phyloP scores from a whole-genome alignment of 1,140 invertebrate genomes.

The Trypoxylus dichotomus region DNA sequence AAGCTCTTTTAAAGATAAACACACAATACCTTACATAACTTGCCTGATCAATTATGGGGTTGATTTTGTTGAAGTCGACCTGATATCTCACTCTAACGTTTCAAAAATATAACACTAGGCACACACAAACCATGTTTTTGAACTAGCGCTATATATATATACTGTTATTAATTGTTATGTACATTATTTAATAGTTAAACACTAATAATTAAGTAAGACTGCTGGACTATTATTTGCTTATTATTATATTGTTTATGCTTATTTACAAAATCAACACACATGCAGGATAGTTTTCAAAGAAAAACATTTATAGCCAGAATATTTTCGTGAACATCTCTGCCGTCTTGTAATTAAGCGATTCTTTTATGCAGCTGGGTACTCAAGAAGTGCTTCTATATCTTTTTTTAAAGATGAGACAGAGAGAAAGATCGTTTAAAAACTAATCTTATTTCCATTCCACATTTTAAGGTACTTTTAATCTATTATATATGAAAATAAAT shows the following conservation, averaged over 20 bases:
- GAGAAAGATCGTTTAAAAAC: no score
- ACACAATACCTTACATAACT: not conserved
- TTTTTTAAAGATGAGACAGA: no score
- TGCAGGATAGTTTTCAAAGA: not conserved
- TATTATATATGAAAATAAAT: not conserved
- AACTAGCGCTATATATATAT: not conserved
- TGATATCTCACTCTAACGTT: not conserved
- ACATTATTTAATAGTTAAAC: not conserved
- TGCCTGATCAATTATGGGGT: not conserved
- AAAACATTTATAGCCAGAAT: not conserved
- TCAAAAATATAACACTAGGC: not conserved
- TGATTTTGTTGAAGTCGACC: not conserved
- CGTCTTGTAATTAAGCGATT: not conserved
- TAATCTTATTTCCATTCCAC: not conserved
- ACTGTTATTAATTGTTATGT: not conserved
- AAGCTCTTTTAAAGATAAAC: not conserved
- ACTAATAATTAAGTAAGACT: not conserved
- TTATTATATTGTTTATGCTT: not conserved
- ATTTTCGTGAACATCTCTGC: not conserved
- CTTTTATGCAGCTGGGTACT: not conserved
- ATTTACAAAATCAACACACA: not conserved
- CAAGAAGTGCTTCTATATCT: no score
- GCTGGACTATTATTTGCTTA: constrained; percentile 1
- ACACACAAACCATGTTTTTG: not conserved
- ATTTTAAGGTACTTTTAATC: not conserved